These are phyloP conservation scores for Parasteatoda lunata DNA, from an alignment of 2,888 invertebrate species.

Conservation along the genomic window DNA sequence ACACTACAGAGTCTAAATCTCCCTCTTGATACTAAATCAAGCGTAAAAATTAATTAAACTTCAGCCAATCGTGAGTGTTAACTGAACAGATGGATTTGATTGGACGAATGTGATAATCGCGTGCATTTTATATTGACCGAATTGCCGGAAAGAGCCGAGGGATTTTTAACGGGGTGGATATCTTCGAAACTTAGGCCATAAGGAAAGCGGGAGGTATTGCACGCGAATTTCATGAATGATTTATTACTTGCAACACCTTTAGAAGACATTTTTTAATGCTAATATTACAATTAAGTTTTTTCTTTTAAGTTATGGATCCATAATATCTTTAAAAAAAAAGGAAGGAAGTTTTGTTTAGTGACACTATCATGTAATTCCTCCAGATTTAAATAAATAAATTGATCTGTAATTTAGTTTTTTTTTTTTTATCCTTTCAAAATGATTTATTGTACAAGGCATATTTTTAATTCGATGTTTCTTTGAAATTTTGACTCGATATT, in stretches of 20 bases:
- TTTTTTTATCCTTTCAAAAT: too few relatives aligned
- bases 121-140: constrained; percentile 58
- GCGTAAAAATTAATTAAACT: constrained; percentile 64
- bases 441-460: too few relatives aligned
- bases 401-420: too few relatives aligned
- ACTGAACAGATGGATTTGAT: constrained; percentile 56
- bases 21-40: constrained; percentile 34
- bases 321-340: too few relatives aligned
- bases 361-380: too few relatives aligned
- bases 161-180: constrained; percentile 31
- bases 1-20: background rate
- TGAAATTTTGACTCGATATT: too few relatives aligned
- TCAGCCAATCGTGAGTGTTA: constrained; percentile 62
- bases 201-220: constrained; percentile 29
- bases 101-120: constrained; percentile 58
- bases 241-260: constrained; percentile 37
- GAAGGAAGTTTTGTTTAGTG: too few relatives aligned
- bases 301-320: background rate
- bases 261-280: background rate
- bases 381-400: too few relatives aligned
- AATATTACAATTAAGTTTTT: background rate
- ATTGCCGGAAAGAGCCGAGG: constrained; percentile 17
- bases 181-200: constrained; percentile 24
- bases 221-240: constrained; percentile 32
- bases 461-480: too few relatives aligned